Evolutionary conservation across 2,797 vertebrate genomes (phyloP), one percentile per base, ranked within the genome.

Genomic region (Thripadectes ignobilis): DNA sequence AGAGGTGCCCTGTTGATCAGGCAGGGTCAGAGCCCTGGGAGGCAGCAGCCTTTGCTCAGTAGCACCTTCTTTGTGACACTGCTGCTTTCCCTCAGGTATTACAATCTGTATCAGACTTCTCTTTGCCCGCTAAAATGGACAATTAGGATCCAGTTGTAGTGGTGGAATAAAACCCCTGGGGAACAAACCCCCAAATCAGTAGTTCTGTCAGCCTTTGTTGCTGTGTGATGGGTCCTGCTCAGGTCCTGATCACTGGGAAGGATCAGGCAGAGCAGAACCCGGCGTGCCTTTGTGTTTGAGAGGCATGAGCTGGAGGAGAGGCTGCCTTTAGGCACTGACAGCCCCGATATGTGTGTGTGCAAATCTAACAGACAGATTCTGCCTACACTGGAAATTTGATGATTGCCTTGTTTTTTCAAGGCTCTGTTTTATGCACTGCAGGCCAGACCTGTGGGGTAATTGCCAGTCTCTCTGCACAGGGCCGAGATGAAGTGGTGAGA

Each of bases 31-130:
- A 71, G 4, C 45, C 76, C 62, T 10, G 24, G 38, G 36, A 20
- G 32, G 55, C 39, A 66, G 38, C 48, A 48, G 74, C 22, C 59
- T 68, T 45, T 46, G 75, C 67, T 72, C 26, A 80, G 32, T 9
- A 11, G 65, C 27, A n/a, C 41, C 84, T 45, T 6, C 54, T 88
- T 61, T 30, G 75, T 74, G 84, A 59, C 8, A 20, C 20, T 15
- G 26, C 67, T 69, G 79, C 79, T 88, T 57, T 58, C 41, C 71
- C 88, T 95, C 32, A 0, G 0, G 0, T 30, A 4, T 61, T 81
- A 27, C 65, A 59, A 93, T 86, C 96, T 95, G 85, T 30, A 89
- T 92, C 95, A 93, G 93, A 94, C 84, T 86, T 91, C 89, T 92
- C 82, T 83, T 89, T 83, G 75, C 91, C 63, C 71, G 63, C 91